Evolutionary conservation across 2,888 invertebrate genomes (phyloP), one percentile per base, ranked within the genome.

Genomic region (Lasioglossum leucozonium): DNA sequence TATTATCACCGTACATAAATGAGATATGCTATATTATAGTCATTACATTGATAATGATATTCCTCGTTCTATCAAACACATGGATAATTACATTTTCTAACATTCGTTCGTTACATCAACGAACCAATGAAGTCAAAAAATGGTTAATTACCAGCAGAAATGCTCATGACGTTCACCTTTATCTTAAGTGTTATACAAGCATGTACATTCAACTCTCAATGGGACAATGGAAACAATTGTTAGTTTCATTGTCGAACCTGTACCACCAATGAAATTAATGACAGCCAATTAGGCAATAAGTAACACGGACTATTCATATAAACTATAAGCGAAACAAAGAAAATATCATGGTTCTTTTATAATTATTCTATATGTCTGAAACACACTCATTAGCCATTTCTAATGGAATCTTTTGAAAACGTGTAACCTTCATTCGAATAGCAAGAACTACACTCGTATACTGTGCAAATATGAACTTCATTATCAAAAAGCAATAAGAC

Each of bases 221-320:
- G 78, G 44, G 62, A 81, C 42, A 81, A 84, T 87, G 80, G 69
- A 47, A 62, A 62, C 88, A 82, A 67, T 88, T 88, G 88, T 65
- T 83, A 51, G 34, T 26, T 44, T 37, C 5, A 74, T 69, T 26
- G 69, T 44, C 37, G 65, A 72, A 79, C 65, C 55, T 76, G 40
- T 67, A 65, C n/a, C 40, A 42, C 73, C 42, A 42, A 79, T 16
- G 10, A 51, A 79, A 75, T n/a, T 55, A 40, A n/a, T 67, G 4
- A 77, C 30, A 37, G 44, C 13, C 62, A 72, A 71, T 77, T 71
- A 16, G 65, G 44, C 16, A 72, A 37, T 34, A 44, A 73, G 47
- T 34, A 55, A 77, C 16, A 47, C 18, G 44, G 69, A 72, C 4
- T 62, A 74, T 6, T 34, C 4, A 55, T 51, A 51, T 0, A 11